Conservation (phyloP, 2,888 invertebrate genomes). For the Drosophila aldrichi region DNA sequence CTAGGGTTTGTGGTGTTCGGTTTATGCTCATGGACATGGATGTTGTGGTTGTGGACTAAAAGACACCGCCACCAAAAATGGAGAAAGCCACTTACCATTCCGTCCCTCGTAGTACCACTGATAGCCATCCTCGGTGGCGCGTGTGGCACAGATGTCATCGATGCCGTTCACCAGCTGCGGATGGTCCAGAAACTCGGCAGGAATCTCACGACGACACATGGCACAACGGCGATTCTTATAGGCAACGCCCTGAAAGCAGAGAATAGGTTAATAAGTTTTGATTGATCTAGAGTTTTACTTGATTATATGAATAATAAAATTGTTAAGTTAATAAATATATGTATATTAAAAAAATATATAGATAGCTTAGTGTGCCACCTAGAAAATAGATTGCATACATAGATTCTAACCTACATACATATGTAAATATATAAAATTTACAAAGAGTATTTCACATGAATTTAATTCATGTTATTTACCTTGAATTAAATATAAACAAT, state of each 20-base stretch:
- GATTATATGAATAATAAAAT: not conserved
- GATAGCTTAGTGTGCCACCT: not conserved
- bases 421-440: not conserved
- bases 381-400: not conserved
- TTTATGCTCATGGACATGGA: conserved; percentile 40
- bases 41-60: conserved; percentile 32
- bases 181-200: conserved; percentile 94
- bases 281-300: not conserved
- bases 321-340: too few species aligned
- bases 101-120: conserved; percentile 99
- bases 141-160: conserved; percentile 85
- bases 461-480: not conserved
- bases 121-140: conserved; percentile 89
- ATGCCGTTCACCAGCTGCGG: conserved; percentile 90
- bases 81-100: conserved; percentile 89
- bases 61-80: conserved; percentile 46
- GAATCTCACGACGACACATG: conserved; percentile 96
- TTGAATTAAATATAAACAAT: not conserved
- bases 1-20: conserved; percentile 63
- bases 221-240: conserved; percentile 95
- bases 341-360: not conserved
- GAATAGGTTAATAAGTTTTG: not conserved
- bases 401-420: too few species aligned
- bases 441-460: not conserved
- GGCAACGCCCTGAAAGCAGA: conserved; percentile 89